Evolutionary conservation across 2,888 invertebrate genomes (phyloP).

Genomic region (Drosophila nr. perissopoda): DNA sequence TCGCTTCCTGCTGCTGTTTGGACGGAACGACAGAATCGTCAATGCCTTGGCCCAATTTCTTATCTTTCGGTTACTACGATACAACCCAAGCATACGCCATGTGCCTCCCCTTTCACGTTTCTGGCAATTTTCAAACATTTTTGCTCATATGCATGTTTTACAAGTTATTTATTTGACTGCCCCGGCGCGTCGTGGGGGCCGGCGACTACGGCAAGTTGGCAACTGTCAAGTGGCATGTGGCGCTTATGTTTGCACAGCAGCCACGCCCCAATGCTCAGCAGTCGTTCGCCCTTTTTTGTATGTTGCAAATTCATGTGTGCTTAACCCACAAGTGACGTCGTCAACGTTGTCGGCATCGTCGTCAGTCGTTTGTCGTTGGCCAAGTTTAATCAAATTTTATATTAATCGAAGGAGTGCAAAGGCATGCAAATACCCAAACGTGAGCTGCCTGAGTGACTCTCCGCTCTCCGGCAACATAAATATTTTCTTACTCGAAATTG

Average conservation of each 20-base stretch:
- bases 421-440: conserved; percentile 77
- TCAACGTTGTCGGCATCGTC: conserved; percentile 6
- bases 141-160: conserved; percentile 82
- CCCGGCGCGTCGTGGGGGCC: conserved; percentile 22
- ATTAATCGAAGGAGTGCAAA: conserved; percentile 79
- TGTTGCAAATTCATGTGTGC: conserved; percentile 67
- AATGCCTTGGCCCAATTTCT: conserved; percentile 54
- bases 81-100: conserved; percentile 28
- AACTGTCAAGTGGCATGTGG: conserved; percentile 39
- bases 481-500: conserved; percentile 60
- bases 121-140: conserved; percentile 79
- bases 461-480: conserved; percentile 47
- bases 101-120: conserved; percentile 24
- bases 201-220: conserved; percentile 21
- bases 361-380: conserved; percentile 55
- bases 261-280: conserved; percentile 51
- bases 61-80: conserved; percentile 66
- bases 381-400: conserved; percentile 81
- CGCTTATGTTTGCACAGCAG: conserved; percentile 66
- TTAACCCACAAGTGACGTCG: conserved; percentile 70
- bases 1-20: conserved; percentile 40
- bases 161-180: conserved; percentile 80
- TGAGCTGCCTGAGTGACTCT: conserved; percentile 48
- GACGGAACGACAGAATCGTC: conserved; percentile 34
- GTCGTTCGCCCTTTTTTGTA: conserved; percentile 30